A percentile compares a stretch with the other conserved stretches of the same genome.
Conservation (phyloP, 2,797 vertebrate genomes). For the Nyctibius grandis region DNA sequence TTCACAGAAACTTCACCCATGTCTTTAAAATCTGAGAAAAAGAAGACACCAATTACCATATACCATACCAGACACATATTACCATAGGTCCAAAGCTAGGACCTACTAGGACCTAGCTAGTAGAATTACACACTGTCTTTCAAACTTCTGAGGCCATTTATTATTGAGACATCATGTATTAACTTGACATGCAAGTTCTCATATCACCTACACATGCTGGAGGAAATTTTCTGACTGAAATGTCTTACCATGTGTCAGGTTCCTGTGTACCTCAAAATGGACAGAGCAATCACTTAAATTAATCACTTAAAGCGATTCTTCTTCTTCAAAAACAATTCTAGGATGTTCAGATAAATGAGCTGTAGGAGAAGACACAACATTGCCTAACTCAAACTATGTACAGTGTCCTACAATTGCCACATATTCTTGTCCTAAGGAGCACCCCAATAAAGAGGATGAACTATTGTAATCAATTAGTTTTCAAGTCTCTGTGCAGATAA, state of each 20-base stretch:
- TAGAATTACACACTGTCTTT: not conserved
- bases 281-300: not conserved
- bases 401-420: not conserved
- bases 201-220: not conserved
- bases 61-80: too few relatives aligned
- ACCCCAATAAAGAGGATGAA: not conserved
- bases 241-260: not conserved
- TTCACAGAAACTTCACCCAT: not conserved
- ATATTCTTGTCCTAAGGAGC: not conserved
- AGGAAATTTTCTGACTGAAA: not conserved
- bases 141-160: not conserved
- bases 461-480: not conserved
- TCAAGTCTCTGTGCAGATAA: not conserved
- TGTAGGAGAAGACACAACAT: not conserved
- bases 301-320: not conserved
- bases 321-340: not conserved
- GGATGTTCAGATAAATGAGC: not conserved
- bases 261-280: not conserved
- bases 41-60: not conserved
- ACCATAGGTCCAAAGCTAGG: not conserved
- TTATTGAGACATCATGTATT: not conserved
- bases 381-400: not conserved
- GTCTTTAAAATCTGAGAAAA: not conserved
- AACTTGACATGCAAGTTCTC: not conserved
- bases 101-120: too few relatives aligned